phyloP scores from a whole-genome alignment of 2,113 vertebrate species.

The Pleuronectes platessa region DNA sequence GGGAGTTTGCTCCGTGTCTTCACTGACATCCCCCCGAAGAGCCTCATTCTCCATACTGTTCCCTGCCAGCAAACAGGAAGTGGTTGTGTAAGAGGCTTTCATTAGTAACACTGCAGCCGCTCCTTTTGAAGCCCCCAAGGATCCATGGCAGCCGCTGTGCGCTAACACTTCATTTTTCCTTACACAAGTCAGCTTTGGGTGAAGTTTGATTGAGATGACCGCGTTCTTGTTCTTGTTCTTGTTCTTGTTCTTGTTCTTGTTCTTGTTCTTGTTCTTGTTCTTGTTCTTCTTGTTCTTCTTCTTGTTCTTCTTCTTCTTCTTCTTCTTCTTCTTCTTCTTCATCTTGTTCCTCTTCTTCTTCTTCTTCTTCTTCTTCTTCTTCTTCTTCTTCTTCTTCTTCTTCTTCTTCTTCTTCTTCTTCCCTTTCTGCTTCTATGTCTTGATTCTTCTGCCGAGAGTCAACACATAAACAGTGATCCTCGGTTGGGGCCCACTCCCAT shows the following conservation, averaged over 20 bases:
- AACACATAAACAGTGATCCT: constrained; percentile 3
- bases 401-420: constrained; percentile 1
- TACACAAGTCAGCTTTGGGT: constrained; percentile 6
- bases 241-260: not conserved
- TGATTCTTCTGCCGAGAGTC: constrained; percentile 4
- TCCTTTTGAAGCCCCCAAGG: constrained; percentile 52
- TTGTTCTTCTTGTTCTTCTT: too few relatives aligned
- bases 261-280: too few relatives aligned
- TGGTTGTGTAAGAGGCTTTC: constrained; percentile 51
- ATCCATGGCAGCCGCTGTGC: constrained; percentile 37
- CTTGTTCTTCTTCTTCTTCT: too few relatives aligned
- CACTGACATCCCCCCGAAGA: not conserved
- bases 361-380: constrained; percentile 1
- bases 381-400: too few relatives aligned
- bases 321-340: too few relatives aligned
- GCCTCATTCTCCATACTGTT: not conserved
- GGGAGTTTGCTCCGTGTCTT: not conserved
- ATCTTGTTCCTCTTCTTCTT: not conserved
- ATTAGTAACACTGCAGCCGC: constrained; percentile 54
- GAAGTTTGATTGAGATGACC: constrained; percentile 16
- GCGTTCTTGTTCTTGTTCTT: constrained; percentile 2
- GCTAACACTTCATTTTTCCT: constrained; percentile 9
- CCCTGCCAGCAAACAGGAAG: constrained; percentile 30
- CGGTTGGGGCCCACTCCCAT: constrained; percentile 20
- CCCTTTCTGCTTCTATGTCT: not conserved